Evolutionary conservation across 2,797 vertebrate genomes (phyloP), one percentile per base, ranked within the genome.

Genomic region (Odontamblyopus rebecca): DNA sequence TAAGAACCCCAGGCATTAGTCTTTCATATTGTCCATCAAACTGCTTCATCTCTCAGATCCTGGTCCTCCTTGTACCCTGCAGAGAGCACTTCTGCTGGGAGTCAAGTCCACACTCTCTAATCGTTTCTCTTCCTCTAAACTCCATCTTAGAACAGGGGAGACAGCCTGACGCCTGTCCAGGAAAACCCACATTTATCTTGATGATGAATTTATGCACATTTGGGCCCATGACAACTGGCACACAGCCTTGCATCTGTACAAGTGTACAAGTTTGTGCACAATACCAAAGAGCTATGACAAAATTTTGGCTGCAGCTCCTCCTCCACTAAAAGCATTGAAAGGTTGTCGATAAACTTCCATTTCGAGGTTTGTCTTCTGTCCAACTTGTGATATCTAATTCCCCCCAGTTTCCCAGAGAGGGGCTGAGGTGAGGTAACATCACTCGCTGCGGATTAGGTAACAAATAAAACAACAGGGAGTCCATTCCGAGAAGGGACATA

Each of bases 111-210:
- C 82, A 66, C 73, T 80, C 79, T 77, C 84, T 89, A 84, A 91
- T 80, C 81, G 87, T 88, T 86, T 88, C 84, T 77, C 81, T 84
- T 91, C 74, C 76, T 66, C 70, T 26, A 35, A 75, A 70, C 63
- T 83, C 71, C 74, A 76, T 89, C 73, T 79, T 84, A 72, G 69
- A 56, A 16, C 63, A 65, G 75, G 68, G 88, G 78, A 85, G 84
- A 85, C 72, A 57, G 82, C 79, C 85, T 86, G 83, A 85, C 69
- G 70, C 79, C 41, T 27, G 79, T 66, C 71, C 70, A 48, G 68
- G 69, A 88, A 88, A 88, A 86, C 71, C 77, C 35, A 13, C 86
- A 87, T 93, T 92, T 85, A 89, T 92, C 88, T 88, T 72, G 54
- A 84, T 89, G 90, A 92, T 91, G 60, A 89, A 91, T 91, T 72